Evolutionary conservation across 1,140 invertebrate species (phyloP), one percentile per base, ranked within the genome.

Genomic region (Adelges cooleyi): DNA sequence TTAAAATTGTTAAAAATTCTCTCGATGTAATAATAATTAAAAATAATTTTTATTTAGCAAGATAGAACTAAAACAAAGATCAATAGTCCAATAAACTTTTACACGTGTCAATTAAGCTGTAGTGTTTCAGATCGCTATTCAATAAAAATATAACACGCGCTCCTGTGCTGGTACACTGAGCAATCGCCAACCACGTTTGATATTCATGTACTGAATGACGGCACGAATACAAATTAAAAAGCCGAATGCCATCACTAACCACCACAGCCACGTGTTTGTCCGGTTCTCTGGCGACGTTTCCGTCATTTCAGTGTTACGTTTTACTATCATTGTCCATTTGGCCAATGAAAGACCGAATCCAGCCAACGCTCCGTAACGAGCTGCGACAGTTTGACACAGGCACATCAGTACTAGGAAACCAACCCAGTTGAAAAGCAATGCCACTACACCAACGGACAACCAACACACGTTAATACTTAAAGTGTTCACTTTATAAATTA

Each of bases 391-490:
- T 73, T 92, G 90, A 74, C 90, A 93, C 76, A 94, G 90, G 72
- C 92, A 95, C 81, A 93, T 88, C 59, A 92, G 77, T 70, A 93
- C 78, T 54, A 95, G 77, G 73, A 95, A 93, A 51, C 92, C 92
- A 73, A 95, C 89, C 92, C 92, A 95, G 76, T 95, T 95, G 77
- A 95, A 95, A 25, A 92, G 78, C 74, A 92, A 91, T 68, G 88
- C 85, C 73, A 90, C 86, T 86, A 73, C 50, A 76, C n/a, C n/a
- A 17, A 48, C 15, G n/a, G 6, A 15, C 20, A 8, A 48, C 4
- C n/a, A 5, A 22, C n/a, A 6, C 15, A 48, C n/a, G 8, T 22
- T 15, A 22, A 22, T 17, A 27, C 3, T 29, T 53, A 50, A 50
- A 25, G 33, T 20, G 23, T 22, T 23, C 11, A 51, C 25, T 51